These are phyloP conservation scores for Exephanes ischioxanthus DNA, from an alignment of 2,888 invertebrate species.

Conservation along the genomic window DNA sequence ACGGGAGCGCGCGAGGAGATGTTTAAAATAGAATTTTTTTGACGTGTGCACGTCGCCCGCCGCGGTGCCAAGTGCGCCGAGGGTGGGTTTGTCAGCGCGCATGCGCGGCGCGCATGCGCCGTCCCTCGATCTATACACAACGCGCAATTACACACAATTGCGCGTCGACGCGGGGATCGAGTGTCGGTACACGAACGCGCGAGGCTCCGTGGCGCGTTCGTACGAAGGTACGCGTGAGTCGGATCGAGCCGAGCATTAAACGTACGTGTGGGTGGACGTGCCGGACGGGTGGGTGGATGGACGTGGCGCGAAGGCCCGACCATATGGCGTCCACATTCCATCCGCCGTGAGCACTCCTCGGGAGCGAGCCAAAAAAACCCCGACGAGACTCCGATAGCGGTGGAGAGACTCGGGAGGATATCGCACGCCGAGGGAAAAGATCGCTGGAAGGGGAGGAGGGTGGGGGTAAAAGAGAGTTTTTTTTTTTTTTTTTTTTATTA, in stretches of 20 bases:
- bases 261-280: slow-evolving; percentile 70
- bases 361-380: not conserved
- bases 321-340: slow-evolving; percentile 84
- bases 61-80: slow-evolving; percentile 55
- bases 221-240: slow-evolving; percentile 27
- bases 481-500: no score
- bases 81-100: slow-evolving; percentile 32
- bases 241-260: slow-evolving; percentile 60
- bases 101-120: slow-evolving; percentile 48
- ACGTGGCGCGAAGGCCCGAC: slow-evolving; percentile 74
- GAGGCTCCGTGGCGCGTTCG: not conserved
- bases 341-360: slow-evolving; percentile 75
- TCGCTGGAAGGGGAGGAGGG: not conserved
- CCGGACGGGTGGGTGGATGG: slow-evolving; percentile 79
- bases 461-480: no score
- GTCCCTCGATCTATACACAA: no score
- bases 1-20: slow-evolving; percentile 49
- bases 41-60: slow-evolving; percentile 62
- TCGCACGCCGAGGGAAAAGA: not conserved
- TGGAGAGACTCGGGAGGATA: not conserved
- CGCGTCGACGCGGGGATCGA: not conserved
- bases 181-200: not conserved
- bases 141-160: slow-evolving; percentile 15
- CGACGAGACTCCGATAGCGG: not conserved
- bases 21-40: slow-evolving; percentile 74